Base-by-base conservation (phyloP, 2,888 invertebrate genomes). In the Mayetiola destructor region DNA sequence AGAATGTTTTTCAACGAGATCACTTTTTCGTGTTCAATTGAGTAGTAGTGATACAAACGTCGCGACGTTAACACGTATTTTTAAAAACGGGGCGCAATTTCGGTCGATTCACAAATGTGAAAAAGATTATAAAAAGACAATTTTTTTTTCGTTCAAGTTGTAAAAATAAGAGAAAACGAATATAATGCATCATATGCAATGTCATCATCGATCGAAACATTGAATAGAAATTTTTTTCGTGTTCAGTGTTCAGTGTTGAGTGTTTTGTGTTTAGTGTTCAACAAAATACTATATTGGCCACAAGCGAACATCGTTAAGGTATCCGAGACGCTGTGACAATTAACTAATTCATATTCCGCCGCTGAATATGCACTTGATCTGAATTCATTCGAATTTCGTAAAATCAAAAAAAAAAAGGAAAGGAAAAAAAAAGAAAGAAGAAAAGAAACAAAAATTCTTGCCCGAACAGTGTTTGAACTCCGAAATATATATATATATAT, bases 11-110 rank as follows among this genome's bases (percentile, higher is more conserved):
- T 54, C 35, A 30, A 29, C 39, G 53, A 57, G 54, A 55, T 57
- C 55, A 55, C 54, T 57, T 39, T 57, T 37, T 30, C 39, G 37
- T 23, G 30, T 40, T n/a, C n/a, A n/a, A n/a, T n/a, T 40, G 29
- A 63, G 65, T 67, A 71, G 69, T 70, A 67, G 69, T 70, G 69
- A 69, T 66, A 62, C 64, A 66, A 66, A 66, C 71, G 71, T 71
- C 72, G 72, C 68, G 69, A 68, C 67, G 70, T 69, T 65, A 69
- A 66, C 69, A 61, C 59, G 60, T 59, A 29, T 52, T 52, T 52
- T 29, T 52, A 52, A 14, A 30, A 52, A 29, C 27, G 52, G 30
- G 16, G 52, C 14, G n/a, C 6, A 32, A 9, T 9, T 32, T 32
- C 32, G 32, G 12, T 32, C 12, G 32, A 32, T 9, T 32, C 6